Percentiles rank a stretch among this genome's conserved stretches.
These are phyloP conservation scores for Apodemia duryi DNA, from an alignment of 2,888 invertebrate genomes.

Conservation along the genomic window DNA sequence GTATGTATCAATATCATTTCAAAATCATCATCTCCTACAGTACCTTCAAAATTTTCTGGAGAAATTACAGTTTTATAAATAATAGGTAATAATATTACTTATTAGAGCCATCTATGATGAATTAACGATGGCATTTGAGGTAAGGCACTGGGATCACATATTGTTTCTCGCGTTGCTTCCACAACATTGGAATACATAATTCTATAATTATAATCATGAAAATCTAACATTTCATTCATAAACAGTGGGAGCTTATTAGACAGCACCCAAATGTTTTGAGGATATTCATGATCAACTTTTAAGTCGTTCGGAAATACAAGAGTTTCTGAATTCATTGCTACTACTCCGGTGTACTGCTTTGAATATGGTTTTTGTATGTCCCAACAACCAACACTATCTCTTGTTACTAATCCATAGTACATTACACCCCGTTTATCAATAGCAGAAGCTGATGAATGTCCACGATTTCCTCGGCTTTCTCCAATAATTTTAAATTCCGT, in stretches of 20 bases:
- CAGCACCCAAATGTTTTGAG: slow-evolving; percentile 87
- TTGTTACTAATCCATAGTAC: slow-evolving; percentile 88
- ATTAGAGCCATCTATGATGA: slow-evolving; percentile 1
- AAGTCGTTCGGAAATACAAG: slow-evolving; percentile 90
- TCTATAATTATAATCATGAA: slow-evolving; percentile 84
- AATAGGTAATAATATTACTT: background rate
- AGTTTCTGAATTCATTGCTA: slow-evolving; percentile 81
- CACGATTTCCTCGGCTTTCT: slow-evolving; percentile 77
- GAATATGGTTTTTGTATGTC: slow-evolving; percentile 85
- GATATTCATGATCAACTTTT: slow-evolving; percentile 84
- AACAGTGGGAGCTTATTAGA: slow-evolving; percentile 87
- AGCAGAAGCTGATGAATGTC: slow-evolving; percentile 87
- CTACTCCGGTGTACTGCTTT: slow-evolving; percentile 79
- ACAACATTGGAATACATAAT: slow-evolving; percentile 83
- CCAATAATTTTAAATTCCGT: slow-evolving; percentile 57
- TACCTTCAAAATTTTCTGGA: background rate
- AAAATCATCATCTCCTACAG: no score
- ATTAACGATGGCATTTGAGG: background rate
- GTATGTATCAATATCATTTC: no score
- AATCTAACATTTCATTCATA: slow-evolving; percentile 82
- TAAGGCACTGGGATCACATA: slow-evolving; percentile 82
- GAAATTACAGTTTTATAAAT: background rate
- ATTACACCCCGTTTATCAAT: slow-evolving; percentile 85
- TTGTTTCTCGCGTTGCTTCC: slow-evolving; percentile 82
- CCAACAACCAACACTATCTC: slow-evolving; percentile 90